A percentile compares a stretch with the other conserved stretches of the same genome.
Evolutionary conservation across 2,797 vertebrate genomes (phyloP).

Genomic region (Diplodus puntazzo): DNA sequence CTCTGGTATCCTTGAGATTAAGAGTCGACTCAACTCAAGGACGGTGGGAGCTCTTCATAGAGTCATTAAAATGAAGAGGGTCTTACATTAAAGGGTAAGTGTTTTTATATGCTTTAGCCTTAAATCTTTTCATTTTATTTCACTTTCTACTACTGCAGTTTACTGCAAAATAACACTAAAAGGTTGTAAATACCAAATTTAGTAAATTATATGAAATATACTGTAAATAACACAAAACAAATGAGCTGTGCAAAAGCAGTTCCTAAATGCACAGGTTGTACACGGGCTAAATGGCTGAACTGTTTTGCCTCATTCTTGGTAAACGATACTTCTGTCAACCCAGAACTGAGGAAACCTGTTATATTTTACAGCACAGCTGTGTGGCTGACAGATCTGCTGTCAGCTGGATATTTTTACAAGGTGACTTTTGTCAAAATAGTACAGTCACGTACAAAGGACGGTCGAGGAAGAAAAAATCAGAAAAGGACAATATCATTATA

Average conservation of each 20-base stretch:
- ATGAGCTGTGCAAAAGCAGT: neutral
- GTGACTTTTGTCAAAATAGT: conserved; percentile 69
- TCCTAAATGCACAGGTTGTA: neutral
- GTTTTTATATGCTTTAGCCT: neutral
- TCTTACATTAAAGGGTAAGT: conserved; percentile 4
- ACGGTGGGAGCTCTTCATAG: conserved; percentile 37
- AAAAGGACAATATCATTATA: conserved; percentile 27
- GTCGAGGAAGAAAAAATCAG: neutral
- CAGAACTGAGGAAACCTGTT: conserved; percentile 13
- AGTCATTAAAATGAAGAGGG: conserved; percentile 19
- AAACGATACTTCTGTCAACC: conserved; percentile 24
- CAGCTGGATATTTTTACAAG: conserved; percentile 62
- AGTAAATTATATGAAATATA: neutral
- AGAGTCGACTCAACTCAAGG: conserved; percentile 49
- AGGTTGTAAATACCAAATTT: neutral
- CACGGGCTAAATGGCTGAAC: neutral
- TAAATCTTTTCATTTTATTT: neutral
- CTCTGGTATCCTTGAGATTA: conserved; percentile 46
- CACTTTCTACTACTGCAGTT: neutral
- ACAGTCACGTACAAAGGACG: conserved; percentile 32
- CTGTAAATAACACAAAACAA: neutral
- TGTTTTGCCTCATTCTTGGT: neutral
- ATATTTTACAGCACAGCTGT: conserved; percentile 52
- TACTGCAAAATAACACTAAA: neutral
- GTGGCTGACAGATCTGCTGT: conserved; percentile 49